Percentiles rank a stretch among this genome's conserved stretches.
These are phyloP conservation scores for Zingel zingel DNA, from an alignment of 2,113 vertebrate species.

Conservation along the genomic window DNA sequence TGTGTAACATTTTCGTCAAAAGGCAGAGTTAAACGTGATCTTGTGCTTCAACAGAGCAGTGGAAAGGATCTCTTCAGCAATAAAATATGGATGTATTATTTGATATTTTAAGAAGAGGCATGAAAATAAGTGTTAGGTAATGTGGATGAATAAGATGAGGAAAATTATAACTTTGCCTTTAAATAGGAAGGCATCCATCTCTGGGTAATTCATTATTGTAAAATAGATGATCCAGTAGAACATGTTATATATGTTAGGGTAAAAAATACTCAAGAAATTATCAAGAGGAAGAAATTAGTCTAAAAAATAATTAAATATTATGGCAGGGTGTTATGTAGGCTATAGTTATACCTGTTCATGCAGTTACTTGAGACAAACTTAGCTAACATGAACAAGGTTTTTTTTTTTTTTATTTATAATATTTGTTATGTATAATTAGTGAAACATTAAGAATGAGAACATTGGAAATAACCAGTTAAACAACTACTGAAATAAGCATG, in stretches of 20 bases:
- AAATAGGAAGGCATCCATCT: background rate
- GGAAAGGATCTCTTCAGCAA: background rate
- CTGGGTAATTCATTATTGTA: background rate
- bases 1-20: background rate
- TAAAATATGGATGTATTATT: background rate
- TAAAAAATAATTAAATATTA: no score
- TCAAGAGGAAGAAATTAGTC: background rate
- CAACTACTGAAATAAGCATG: no score
- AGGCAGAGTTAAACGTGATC: background rate
- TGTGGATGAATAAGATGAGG: background rate
- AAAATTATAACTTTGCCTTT: no score
- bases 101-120: background rate
- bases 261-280: background rate
- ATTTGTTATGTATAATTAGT: no score
- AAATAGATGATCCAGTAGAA: background rate
- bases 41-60: no score
- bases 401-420: no score
- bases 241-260: background rate
- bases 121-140: background rate
- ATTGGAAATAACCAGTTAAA: no score
- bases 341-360: background rate
- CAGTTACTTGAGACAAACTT: background rate
- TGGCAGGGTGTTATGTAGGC: background rate
- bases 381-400: no score
- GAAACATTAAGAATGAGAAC: no score